phyloP scores from a whole-genome alignment of 2,888 invertebrate species.

The Tachina lurida region DNA sequence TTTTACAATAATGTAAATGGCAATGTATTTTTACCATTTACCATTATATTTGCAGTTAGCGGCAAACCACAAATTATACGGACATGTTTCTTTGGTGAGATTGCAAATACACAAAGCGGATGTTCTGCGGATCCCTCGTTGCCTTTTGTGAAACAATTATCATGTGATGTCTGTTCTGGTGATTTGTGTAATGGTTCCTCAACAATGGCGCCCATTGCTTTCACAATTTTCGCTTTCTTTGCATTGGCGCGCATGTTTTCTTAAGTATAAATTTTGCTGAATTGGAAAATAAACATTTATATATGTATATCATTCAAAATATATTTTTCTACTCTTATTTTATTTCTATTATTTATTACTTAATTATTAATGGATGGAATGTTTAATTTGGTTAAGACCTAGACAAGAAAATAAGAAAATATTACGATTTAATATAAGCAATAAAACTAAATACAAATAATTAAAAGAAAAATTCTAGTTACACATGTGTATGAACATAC shows the following conservation, averaged over 20 bases:
- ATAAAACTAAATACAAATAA: constrained; percentile 22
- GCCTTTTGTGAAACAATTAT: constrained; percentile 77
- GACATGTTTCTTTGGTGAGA: constrained; percentile 80
- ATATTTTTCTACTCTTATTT: neutral
- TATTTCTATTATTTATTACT: constrained; percentile 26
- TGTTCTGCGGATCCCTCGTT: constrained; percentile 78
- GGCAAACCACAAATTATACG: constrained; percentile 72
- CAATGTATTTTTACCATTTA: neutral
- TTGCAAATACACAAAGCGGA: constrained; percentile 76
- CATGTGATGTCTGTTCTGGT: constrained; percentile 79
- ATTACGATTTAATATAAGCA: constrained; percentile 17
- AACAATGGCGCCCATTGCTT: constrained; percentile 76
- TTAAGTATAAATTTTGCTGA: constrained; percentile 71
- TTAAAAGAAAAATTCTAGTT: neutral
- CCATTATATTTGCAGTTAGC: constrained; percentile 64
- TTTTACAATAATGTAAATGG: neutral
- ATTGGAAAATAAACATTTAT: neutral
- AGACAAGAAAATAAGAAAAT: constrained; percentile 8
- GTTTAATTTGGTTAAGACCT: constrained; percentile 13
- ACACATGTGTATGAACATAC: neutral
- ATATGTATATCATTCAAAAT: neutral
- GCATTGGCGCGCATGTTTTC: constrained; percentile 78
- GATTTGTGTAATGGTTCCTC: constrained; percentile 79
- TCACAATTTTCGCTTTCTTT: constrained; percentile 77
- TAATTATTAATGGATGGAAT: constrained; percentile 23